A percentile compares a stretch with the other conserved stretches of the same genome.
These are phyloP conservation scores for Diprion similis DNA, from an alignment of 1,140 invertebrate species.

Conservation along the genomic window DNA sequence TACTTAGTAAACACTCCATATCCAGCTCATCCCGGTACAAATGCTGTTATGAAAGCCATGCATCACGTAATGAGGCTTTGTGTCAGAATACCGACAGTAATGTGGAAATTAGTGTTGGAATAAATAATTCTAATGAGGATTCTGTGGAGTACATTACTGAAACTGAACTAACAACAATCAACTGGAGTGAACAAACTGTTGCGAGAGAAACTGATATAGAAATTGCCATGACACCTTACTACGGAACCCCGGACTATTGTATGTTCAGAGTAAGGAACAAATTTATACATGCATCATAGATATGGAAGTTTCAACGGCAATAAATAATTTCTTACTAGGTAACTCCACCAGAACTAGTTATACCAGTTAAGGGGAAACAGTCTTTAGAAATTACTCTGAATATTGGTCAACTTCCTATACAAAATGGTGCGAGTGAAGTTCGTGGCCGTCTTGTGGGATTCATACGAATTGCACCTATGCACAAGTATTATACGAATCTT, in stretches of 20 bases:
- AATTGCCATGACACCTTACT: constrained; percentile 32
- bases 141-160: constrained; percentile 3
- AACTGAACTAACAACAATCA: constrained; percentile 3
- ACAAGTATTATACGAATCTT: constrained; percentile 30
- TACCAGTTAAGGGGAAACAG: constrained; percentile 29
- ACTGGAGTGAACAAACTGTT: not conserved
- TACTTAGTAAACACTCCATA: too few species aligned
- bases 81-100: not conserved
- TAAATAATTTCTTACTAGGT: constrained; percentile 26
- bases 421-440: constrained; percentile 6
- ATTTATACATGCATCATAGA: too few species aligned
- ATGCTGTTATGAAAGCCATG: not conserved
- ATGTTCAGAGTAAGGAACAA: constrained; percentile 26
- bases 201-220: constrained; percentile 18
- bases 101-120: not conserved
- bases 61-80: not conserved
- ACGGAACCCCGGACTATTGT: constrained; percentile 20
- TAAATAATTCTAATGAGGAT: not conserved
- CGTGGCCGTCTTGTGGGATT: constrained; percentile 32
- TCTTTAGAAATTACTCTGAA: constrained; percentile 26
- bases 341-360: constrained; percentile 33
- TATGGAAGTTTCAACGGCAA: not conserved
- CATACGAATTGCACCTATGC: constrained; percentile 32
- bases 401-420: constrained; percentile 21
- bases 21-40: not conserved